Base-by-base conservation (phyloP, 1,140 invertebrate genomes). In the Caenorhabditis tropicalis region DNA sequence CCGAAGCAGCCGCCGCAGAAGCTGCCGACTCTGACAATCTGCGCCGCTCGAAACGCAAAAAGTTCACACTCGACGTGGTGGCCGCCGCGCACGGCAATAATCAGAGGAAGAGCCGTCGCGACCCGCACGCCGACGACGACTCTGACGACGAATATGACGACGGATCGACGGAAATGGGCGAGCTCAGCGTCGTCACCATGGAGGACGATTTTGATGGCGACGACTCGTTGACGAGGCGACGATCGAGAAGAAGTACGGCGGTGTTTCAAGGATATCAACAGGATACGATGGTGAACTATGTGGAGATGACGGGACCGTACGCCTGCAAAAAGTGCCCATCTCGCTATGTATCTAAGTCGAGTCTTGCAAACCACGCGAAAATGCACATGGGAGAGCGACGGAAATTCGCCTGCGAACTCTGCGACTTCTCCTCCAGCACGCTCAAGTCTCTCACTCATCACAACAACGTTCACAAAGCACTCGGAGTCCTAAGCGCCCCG, bases 401-500 rank as follows among this genome's bases (percentile, higher is more conserved):
- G n/a, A 46, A 74, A 29, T 74, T 74, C 5, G 36, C 36, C 9
- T 74, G 65, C 16, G 65, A 74, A n/a, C 65, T 74, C 36, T 74
- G 65, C 36, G 36, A 46, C n/a, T 74, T 74, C 65, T 74, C 65
- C 2, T n/a, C 65, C n/a, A 43, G 6, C 15, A 74, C 65, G 9
- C 33, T 74, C 29, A 74, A 74, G 43, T 74, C 65, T 10, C 65
- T 74, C 15, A 74, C 65, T 27, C 36, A 46, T 39, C 65, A 74
- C n/a, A 74, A 43, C n/a, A 74, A 74, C n/a, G 29, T 74, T 43
- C 65, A 74, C n/a, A 39, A 74, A 21, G 9, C 12, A 10, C 33
- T 43, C 36, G 65, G 65, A 7, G 65, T 74, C 5, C 19, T 74
- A 5, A 74, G 65, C 24, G 15, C 33, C 1, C 65, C 33, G 15